Base-by-base conservation (phyloP, 1,140 invertebrate species). In the Drosophila bipectinata region DNA sequence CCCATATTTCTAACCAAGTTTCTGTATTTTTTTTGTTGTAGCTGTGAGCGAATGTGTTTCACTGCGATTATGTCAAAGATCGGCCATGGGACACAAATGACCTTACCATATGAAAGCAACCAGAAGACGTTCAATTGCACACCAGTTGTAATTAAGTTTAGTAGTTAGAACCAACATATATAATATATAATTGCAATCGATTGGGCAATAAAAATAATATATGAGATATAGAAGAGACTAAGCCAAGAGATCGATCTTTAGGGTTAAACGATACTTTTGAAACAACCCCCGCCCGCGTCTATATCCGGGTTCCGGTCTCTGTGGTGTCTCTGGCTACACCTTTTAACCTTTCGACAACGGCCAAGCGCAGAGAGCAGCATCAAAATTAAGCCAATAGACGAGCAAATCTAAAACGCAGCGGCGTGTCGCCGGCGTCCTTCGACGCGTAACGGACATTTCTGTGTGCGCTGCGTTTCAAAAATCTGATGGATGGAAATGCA, bases 401-500 rank as follows among this genome's bases (percentile, higher is more conserved):
- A 75, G 28, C 64, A 75, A 75, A 78, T 55, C 59, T 78, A 73
- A 63, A 77, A 61, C 83, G 83, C 83, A 87, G 83, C 84, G 83
- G 81, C 76, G 76, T 44, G 41, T 85, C 75, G 82, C n/a, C n/a
- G n/a, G n/a, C 69, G 82, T 88, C 83, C 66, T 69, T 67, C 60
- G 83, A 83, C 83, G 90, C 71, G 82, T 77, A 79, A 90, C 91
- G 78, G 74, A 85, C 73, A 77, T 87, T 91, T 84, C 64, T 80
- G 77, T 81, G 72, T 80, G 68, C 87, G 79, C 79, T 79, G 75
- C 74, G 85, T 79, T 85, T 59, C 51, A 71, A 81, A 90, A 85
- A 90, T 91, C 90, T 91, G 88, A 92, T 92, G 91, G 91, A 92
- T 91, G 91, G 91, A 91, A 92, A 92, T 92, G 91, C 91, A 79